Evolutionary conservation across 2,113 vertebrate species (phyloP).

Genomic region (Callipepla squamata): DNA sequence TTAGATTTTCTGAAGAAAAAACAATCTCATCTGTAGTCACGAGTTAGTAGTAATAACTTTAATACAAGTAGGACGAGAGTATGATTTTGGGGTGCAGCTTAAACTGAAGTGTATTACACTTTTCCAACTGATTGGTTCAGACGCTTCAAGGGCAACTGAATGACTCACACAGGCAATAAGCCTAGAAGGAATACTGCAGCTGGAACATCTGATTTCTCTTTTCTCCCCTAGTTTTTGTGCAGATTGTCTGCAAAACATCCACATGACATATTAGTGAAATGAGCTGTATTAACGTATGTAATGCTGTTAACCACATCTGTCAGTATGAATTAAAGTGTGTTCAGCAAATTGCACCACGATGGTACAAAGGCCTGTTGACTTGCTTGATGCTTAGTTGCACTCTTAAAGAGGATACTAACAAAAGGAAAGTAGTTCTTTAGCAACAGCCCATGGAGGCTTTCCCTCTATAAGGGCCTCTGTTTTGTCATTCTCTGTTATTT

Average conservation of each 20-base stretch:
- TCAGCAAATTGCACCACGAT: background rate
- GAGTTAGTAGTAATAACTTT: background rate
- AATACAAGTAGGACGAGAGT: background rate
- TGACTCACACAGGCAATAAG: background rate
- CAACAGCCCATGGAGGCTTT: background rate
- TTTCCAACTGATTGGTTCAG: background rate
- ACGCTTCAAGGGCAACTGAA: background rate
- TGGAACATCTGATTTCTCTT: conserved; percentile 3
- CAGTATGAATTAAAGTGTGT: background rate
- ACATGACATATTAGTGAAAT: conserved; percentile 26
- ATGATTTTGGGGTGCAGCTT: background rate
- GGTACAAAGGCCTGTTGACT: background rate
- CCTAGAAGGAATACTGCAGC: conserved; percentile 18
- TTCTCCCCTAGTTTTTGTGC: background rate
- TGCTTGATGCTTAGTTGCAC: background rate
- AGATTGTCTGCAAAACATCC: conserved; percentile 23
- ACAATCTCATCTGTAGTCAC: background rate
- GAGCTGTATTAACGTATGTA: conserved; percentile 2
- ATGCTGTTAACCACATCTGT: conserved; percentile 30
- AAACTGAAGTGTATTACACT: background rate
- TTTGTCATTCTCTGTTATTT: background rate
- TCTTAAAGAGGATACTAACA: background rate
- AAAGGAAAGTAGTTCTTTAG: conserved; percentile 21
- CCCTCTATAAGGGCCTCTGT: background rate
- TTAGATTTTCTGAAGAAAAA: background rate